A percentile compares a stretch with the other conserved stretches of the same genome.
Conservation (phyloP, 2,797 vertebrate species). For the Menidia menidia region DNA sequence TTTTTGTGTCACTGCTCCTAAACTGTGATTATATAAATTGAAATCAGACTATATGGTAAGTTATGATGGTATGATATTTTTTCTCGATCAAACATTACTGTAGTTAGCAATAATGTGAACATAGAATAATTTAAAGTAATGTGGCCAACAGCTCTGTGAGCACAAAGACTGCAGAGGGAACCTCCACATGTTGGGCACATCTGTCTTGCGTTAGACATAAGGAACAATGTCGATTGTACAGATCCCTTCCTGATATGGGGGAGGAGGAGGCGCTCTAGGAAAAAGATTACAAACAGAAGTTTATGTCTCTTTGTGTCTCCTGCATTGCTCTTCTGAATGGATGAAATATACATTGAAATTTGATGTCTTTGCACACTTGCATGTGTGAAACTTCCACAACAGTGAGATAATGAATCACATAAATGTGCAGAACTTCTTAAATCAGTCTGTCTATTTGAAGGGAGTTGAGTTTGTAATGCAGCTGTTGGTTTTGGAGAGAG, state of each 20-base stretch:
- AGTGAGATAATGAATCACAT: constrained; percentile 5
- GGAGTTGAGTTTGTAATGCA: constrained; percentile 24
- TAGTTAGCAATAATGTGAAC: constrained; percentile 20
- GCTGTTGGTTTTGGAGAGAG: constrained; percentile 8
- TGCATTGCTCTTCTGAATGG: constrained; percentile 49
- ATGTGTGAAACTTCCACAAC: neutral
- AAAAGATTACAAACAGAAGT: constrained; percentile 82
- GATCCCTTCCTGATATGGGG: constrained; percentile 67
- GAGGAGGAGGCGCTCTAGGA: constrained; percentile 66
- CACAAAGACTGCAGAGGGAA: constrained; percentile 60
- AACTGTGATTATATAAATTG: too few species aligned
- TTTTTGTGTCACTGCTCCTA: neutral
- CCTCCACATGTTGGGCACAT: constrained; percentile 74
- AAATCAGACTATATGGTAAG: neutral
- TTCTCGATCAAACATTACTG: neutral
- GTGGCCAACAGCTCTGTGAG: constrained; percentile 40
- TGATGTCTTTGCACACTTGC: neutral
- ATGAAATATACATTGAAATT: constrained; percentile 15
- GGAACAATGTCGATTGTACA: constrained; percentile 78
- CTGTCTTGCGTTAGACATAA: constrained; percentile 83
- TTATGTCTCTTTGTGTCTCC: constrained; percentile 47
- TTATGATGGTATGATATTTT: neutral
- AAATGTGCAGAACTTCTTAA: constrained; percentile 3
- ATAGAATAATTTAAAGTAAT: constrained; percentile 26
- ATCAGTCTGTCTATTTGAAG: neutral